Conservation (phyloP, 2,113 vertebrate species). For the Albula goreensis region DNA sequence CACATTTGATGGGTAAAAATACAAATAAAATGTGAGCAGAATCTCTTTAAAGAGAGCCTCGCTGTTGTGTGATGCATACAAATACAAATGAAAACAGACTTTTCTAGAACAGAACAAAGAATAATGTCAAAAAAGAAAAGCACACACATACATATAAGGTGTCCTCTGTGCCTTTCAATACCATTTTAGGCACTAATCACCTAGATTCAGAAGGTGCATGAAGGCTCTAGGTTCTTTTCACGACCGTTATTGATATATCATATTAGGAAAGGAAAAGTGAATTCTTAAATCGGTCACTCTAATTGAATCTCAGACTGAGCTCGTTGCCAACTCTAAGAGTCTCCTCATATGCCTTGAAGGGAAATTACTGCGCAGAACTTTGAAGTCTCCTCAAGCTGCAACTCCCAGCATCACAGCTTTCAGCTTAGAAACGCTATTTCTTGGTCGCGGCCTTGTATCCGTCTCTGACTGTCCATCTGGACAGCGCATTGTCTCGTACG, state of each 20-base stretch:
- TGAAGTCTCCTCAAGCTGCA: too few relatives aligned
- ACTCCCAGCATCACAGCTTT: background rate
- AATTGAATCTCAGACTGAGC: too few relatives aligned
- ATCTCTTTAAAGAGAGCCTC: background rate
- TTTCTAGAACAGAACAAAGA: background rate
- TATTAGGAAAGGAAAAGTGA: too few relatives aligned
- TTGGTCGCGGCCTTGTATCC: constrained; percentile 42
- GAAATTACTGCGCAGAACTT: too few relatives aligned
- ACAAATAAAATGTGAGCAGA: background rate
- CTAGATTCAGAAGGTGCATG: background rate
- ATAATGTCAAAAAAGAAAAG: background rate
- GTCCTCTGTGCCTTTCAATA: background rate
- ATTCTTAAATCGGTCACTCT: too few relatives aligned
- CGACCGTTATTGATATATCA: too few relatives aligned
- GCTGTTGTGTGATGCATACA: background rate
- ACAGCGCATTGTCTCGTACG: constrained; percentile 31
- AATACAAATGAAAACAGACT: background rate
- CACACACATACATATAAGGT: background rate
- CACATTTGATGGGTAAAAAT: background rate
- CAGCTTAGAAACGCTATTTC: constrained; percentile 39
- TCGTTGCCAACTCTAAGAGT: too few relatives aligned
- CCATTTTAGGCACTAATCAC: too few relatives aligned
- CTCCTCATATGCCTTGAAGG: too few relatives aligned
- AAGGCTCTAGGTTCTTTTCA: too few relatives aligned
- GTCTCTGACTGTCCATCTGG: constrained; percentile 43